Evolutionary conservation across 2,888 invertebrate species (phyloP).

Genomic region (Acleris laterana): DNA sequence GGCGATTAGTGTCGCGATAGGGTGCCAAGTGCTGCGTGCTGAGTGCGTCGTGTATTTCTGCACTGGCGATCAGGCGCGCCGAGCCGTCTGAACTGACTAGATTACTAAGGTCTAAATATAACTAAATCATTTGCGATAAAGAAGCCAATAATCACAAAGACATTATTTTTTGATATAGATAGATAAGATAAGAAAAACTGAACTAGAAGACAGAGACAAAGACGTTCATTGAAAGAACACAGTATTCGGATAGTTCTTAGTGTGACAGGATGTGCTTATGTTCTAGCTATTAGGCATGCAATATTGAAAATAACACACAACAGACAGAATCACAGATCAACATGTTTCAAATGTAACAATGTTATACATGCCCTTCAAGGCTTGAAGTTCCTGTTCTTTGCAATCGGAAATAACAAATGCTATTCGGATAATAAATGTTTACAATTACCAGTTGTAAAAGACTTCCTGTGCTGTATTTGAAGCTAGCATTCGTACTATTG

Average conservation of each 20-base stretch:
- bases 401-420: slow-evolving; percentile 38
- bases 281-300: no score
- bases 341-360: neutral
- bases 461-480: slow-evolving; percentile 2
- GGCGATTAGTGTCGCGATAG: slow-evolving; percentile 32
- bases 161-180: neutral
- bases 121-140: slow-evolving; percentile 13
- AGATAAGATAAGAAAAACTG: neutral
- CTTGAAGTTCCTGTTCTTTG: slow-evolving; percentile 38
- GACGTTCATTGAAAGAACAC: no score
- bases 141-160: neutral
- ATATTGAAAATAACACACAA: no score
- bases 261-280: no score
- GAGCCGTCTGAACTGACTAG: slow-evolving; percentile 57
- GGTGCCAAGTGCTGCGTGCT: slow-evolving; percentile 24
- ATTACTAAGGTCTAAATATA: slow-evolving; percentile 26
- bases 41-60: slow-evolving; percentile 55
- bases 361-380: slow-evolving; percentile 4
- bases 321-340: neutral
- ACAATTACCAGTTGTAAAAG: slow-evolving; percentile 45
- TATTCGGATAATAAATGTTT: slow-evolving; percentile 40
- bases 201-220: no score
- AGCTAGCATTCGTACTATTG: neutral
- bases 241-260: no score
- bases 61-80: slow-evolving; percentile 47